Percentiles rank a stretch among this genome's conserved stretches.
phyloP scores from a whole-genome alignment of 1,140 invertebrate genomes.

The Maconellicoccus hirsutus region DNA sequence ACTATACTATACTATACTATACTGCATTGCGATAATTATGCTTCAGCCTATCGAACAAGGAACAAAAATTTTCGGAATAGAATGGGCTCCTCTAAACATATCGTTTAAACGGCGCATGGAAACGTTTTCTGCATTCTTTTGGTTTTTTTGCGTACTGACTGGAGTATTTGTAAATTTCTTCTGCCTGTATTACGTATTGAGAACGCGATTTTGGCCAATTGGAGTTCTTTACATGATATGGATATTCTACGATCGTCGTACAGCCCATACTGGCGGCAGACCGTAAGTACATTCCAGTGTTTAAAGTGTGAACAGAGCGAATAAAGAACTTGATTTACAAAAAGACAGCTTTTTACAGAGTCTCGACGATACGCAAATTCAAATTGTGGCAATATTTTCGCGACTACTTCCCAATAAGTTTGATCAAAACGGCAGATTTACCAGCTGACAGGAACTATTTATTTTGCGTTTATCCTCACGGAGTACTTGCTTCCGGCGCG shows the following conservation, averaged over 20 bases:
- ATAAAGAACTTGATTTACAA: background rate
- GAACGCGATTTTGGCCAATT: conserved; percentile 38
- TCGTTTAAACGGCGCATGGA: conserved; percentile 63
- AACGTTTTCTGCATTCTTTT: conserved; percentile 57
- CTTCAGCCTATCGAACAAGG: background rate
- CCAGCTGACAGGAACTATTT: conserved; percentile 72
- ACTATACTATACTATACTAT: no score
- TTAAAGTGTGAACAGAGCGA: background rate
- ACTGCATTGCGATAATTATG: no score
- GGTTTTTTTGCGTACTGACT: conserved; percentile 52
- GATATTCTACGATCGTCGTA: conserved; percentile 53
- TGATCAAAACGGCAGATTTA: conserved; percentile 70
- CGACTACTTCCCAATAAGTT: conserved; percentile 71
- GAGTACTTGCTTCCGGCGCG: conserved; percentile 64
- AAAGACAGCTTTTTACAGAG: conserved; percentile 27
- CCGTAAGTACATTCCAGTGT: background rate
- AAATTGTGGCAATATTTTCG: conserved; percentile 57
- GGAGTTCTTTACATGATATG: conserved; percentile 52
- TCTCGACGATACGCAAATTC: conserved; percentile 48
- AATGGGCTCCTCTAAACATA: conserved; percentile 67
- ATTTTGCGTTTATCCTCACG: conserved; percentile 80
- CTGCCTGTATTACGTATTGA: conserved; percentile 40
- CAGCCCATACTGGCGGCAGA: conserved; percentile 44
- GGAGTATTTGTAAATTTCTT: conserved; percentile 43
- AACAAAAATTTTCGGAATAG: conserved; percentile 32